Evolutionary conservation across 2,888 invertebrate species (phyloP), one percentile per base, ranked within the genome.

Genomic region (Synanthedon formicaeformis): DNA sequence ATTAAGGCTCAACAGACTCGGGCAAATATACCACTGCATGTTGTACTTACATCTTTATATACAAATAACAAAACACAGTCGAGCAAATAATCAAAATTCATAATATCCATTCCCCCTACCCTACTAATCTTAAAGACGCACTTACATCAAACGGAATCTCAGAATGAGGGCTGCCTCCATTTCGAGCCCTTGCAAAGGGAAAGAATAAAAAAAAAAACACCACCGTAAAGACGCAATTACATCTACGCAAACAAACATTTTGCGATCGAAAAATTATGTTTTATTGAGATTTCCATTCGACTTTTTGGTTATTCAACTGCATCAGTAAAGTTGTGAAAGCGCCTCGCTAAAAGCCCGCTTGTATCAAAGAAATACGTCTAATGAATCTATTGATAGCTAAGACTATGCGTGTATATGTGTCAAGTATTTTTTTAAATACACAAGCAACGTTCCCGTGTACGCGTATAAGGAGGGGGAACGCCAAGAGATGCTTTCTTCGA

Each of bases 331-430:
- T 67, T 67, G 79, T 68, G 14, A 53, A 56, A 60, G 60, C 58
- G 66, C 69, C 70, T 67, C 64, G 81, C 82, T 85, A 82, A 85
- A 86, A 85, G 85, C 83, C 67, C 67, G 61, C 73, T 69, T 66
- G 75, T 81, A 75, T 84, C 85, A 86, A 87, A 87, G 85, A 85
- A 87, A 84, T 81, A 75, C 81, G 73, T 84, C 85, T 86, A 84
- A 86, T 83, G 84, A 86, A 78, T 81, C 78, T 82, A 87, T 87
- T 84, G 85, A 82, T 84, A 81, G 80, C 76, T 78, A 61, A 60
- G 67, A 65, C 65, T 78, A 71, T 77, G 71, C 81, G 71, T 78
- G 72, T 75, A 66, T 68, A 65, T 41, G 50, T 66, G 71, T 67
- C 61, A 65, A 73, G 76, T 72, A 75, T 81, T 82, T 86, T 79